phyloP scores from a whole-genome alignment of 2,888 invertebrate species.

The Isoperla grammatica region DNA sequence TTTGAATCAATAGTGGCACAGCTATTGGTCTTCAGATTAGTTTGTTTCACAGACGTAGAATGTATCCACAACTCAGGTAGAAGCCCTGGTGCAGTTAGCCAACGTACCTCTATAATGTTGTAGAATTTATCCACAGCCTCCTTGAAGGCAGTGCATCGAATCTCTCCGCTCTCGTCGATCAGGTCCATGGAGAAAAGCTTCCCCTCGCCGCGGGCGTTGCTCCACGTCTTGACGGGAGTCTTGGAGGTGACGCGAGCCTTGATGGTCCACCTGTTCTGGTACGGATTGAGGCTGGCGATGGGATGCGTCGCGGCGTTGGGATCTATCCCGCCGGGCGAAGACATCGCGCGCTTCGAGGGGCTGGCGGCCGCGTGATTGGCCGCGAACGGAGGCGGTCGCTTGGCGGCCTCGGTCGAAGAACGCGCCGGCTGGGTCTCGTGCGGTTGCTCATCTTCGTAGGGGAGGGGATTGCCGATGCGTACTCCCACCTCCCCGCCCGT shows the following conservation, averaged over 20 bases:
- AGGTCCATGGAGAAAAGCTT: conserved; percentile 89
- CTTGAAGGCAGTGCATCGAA: conserved; percentile 84
- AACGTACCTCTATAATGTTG: conserved; percentile 72
- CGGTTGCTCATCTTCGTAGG: conserved; percentile 36
- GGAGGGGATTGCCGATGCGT: conserved; percentile 74
- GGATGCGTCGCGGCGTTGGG: conserved; percentile 53
- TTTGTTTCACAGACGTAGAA: too few species aligned
- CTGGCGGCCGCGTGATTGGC: too few species aligned
- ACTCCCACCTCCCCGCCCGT: conserved; percentile 65
- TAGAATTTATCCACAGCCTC: conserved; percentile 84
- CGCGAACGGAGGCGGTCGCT: too few species aligned
- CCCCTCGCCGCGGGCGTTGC: conserved; percentile 88
- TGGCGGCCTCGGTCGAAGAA: too few species aligned
- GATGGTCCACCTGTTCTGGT: conserved; percentile 93
- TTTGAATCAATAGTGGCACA: too few species aligned
- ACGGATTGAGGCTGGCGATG: conserved; percentile 83
- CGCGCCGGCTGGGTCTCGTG: too few species aligned
- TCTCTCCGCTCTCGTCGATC: conserved; percentile 92
- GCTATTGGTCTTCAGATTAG: too few species aligned
- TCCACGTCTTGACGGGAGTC: conserved; percentile 76
- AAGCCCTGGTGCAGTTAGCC: too few species aligned
- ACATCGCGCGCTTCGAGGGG: neutral
- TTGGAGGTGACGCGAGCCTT: conserved; percentile 85
- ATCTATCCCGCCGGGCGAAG: conserved; percentile 7
- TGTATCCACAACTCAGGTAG: too few species aligned